A percentile compares a stretch with the other conserved stretches of the same genome.
These are phyloP conservation scores for Lottia scabra DNA, from an alignment of 2,888 invertebrate species.

Conservation along the genomic window DNA sequence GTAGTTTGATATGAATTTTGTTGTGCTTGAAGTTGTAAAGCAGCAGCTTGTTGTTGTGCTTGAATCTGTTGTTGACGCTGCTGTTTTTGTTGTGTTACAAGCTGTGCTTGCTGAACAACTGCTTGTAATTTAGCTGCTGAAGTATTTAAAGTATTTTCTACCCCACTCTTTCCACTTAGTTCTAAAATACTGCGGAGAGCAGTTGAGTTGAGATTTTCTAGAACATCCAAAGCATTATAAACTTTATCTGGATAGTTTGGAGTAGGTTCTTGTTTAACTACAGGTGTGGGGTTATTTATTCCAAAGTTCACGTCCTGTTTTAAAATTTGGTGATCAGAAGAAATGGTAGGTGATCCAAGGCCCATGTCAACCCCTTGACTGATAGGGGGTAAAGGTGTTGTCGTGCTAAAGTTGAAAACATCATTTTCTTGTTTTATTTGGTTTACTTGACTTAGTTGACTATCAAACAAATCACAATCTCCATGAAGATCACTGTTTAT, in stretches of 20 bases:
- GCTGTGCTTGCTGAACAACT: slow-evolving; percentile 36
- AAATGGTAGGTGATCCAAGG: neutral
- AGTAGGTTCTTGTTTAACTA: slow-evolving; percentile 14
- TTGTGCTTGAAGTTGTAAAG: slow-evolving; percentile 24
- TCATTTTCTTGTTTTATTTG: neutral
- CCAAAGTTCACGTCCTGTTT: slow-evolving; percentile 1
- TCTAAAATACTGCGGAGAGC: slow-evolving; percentile 21
- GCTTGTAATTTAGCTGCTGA: slow-evolving; percentile 32
- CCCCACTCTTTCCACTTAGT: slow-evolving; percentile 31
- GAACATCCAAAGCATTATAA: neutral
- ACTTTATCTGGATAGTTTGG: neutral
- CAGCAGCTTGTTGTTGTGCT: slow-evolving; percentile 40
- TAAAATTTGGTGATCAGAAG: neutral
- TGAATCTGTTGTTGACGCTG: slow-evolving; percentile 44
- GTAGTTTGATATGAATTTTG: slow-evolving; percentile 13
- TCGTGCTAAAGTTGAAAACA: neutral
- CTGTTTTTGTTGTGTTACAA: slow-evolving; percentile 38
- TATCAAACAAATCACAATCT: slow-evolving; percentile 39
- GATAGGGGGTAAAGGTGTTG: neutral
- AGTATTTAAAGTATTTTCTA: slow-evolving; percentile 32
- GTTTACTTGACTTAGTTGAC: slow-evolving; percentile 28
- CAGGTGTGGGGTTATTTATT: neutral
- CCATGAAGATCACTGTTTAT: slow-evolving; percentile 48
- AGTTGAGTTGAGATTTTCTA: neutral
- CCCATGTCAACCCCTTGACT: neutral